Percentiles rank a stretch among this genome's conserved stretches.
Conservation (phyloP, 2,797 vertebrate genomes). For the Xiphorhynchus erythropygius region DNA sequence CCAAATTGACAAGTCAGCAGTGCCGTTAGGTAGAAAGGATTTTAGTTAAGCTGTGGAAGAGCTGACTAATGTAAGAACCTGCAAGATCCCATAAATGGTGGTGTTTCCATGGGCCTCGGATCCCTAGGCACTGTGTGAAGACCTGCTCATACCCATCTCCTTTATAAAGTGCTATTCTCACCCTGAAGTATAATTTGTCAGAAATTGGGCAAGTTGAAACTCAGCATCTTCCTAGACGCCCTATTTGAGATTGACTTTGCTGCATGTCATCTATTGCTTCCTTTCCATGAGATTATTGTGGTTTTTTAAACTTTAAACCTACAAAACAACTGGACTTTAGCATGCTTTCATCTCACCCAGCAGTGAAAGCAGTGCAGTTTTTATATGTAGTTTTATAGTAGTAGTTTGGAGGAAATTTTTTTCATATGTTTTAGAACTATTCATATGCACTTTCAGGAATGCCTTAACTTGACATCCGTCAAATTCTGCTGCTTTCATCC, state of each 20-base stretch:
- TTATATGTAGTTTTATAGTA: background rate
- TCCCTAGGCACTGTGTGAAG: background rate
- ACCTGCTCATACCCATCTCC: background rate
- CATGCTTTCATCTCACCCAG: background rate
- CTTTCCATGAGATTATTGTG: background rate
- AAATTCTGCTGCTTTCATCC: slow-evolving; percentile 2
- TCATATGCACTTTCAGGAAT: background rate
- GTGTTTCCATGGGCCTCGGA: background rate
- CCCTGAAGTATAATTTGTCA: background rate
- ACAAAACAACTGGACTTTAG: background rate
- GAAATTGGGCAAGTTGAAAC: slow-evolving; percentile 15
- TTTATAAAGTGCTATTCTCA: background rate
- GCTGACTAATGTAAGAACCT: background rate
- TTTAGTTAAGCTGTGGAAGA: slow-evolving; percentile 1
- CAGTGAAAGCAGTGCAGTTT: background rate
- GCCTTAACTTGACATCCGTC: background rate
- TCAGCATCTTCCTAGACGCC: background rate
- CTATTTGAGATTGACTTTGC: slow-evolving; percentile 36
- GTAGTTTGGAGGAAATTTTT: background rate
- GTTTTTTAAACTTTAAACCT: background rate
- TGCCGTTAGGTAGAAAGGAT: background rate
- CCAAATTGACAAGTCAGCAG: background rate
- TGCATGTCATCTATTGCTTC: background rate
- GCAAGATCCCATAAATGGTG: background rate
- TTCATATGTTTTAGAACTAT: background rate